Percentiles rank a stretch among this genome's conserved stretches.
These are phyloP conservation scores for Eudyptes chrysolophus DNA, from an alignment of 2,113 vertebrate species.

Conservation along the genomic window DNA sequence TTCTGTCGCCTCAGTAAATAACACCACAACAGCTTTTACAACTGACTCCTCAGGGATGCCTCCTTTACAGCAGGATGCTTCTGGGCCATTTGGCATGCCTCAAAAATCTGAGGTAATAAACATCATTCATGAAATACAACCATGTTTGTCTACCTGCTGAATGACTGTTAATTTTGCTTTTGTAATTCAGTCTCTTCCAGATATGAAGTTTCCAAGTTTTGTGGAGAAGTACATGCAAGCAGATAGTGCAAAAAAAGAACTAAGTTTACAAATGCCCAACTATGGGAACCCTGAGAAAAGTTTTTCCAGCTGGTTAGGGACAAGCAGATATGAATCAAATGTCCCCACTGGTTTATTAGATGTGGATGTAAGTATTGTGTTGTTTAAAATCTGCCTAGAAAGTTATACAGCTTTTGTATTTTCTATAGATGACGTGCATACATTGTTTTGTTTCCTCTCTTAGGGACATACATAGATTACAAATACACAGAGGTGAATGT, in stretches of 20 bases:
- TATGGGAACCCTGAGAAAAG: constrained; percentile 59
- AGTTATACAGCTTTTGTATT: background rate
- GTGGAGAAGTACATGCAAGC: constrained; percentile 80
- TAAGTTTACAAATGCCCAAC: constrained; percentile 42
- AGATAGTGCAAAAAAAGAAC: constrained; percentile 60
- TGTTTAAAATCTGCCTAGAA: background rate
- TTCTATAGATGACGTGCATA: background rate
- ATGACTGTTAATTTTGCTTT: constrained; percentile 52
- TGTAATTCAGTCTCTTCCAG: constrained; percentile 68
- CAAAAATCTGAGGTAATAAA: constrained; percentile 60
- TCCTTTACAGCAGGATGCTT: constrained; percentile 30
- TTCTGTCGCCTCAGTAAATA: constrained; percentile 69
- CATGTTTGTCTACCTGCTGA: background rate
- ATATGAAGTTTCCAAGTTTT: constrained; percentile 75
- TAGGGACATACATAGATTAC: background rate
- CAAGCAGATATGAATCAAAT: constrained; percentile 62
- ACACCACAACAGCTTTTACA: constrained; percentile 66
- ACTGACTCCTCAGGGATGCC: constrained; percentile 38
- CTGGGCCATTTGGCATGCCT: constrained; percentile 23
- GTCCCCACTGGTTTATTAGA: constrained; percentile 58
- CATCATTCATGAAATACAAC: constrained; percentile 46
- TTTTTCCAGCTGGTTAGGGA: constrained; percentile 67
- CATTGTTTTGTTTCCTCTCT: background rate
- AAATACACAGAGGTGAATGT: background rate
- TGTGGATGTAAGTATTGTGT: constrained; percentile 74